Evolutionary conservation across 2,113 vertebrate species (phyloP).

Genomic region (Dromaius novaehollandiae): DNA sequence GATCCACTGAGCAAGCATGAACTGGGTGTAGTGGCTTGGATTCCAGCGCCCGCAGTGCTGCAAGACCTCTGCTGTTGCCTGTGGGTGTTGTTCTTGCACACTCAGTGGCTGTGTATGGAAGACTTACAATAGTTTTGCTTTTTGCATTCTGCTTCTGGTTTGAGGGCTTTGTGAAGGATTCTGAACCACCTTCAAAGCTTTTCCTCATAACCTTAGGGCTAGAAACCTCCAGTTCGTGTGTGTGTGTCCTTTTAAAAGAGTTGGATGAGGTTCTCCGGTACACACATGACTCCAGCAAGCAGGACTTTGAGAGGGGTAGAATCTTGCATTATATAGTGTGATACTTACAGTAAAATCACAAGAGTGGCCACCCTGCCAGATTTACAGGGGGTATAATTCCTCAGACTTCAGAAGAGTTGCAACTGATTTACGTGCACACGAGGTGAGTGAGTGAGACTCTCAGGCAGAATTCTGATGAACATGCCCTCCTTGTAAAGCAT

Average conservation of each 20-base stretch:
- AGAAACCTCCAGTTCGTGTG: neutral
- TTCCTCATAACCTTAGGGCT: neutral
- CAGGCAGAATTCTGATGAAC: neutral
- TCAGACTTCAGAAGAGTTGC: rapidly evolving
- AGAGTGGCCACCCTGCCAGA: neutral
- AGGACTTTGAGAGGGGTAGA: neutral
- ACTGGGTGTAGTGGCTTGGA: neutral
- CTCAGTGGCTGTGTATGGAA: neutral
- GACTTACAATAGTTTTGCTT: neutral
- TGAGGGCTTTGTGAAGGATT: neutral
- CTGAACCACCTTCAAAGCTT: neutral
- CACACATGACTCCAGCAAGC: neutral
- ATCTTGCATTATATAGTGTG: neutral
- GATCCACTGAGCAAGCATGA: neutral
- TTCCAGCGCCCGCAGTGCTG: neutral
- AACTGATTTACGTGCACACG: neutral
- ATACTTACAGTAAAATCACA: rapidly evolving
- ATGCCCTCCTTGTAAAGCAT: rapidly evolving
- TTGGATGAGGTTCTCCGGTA: neutral
- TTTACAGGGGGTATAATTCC: neutral
- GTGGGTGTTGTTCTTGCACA: neutral
- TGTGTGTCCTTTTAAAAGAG: neutral
- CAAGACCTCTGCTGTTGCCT: neutral
- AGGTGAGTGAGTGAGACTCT: neutral
- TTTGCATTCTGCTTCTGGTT: neutral